These are phyloP conservation scores for Acanthopagrus latus DNA, from an alignment of 2,797 vertebrate genomes.

Conservation along the genomic window DNA sequence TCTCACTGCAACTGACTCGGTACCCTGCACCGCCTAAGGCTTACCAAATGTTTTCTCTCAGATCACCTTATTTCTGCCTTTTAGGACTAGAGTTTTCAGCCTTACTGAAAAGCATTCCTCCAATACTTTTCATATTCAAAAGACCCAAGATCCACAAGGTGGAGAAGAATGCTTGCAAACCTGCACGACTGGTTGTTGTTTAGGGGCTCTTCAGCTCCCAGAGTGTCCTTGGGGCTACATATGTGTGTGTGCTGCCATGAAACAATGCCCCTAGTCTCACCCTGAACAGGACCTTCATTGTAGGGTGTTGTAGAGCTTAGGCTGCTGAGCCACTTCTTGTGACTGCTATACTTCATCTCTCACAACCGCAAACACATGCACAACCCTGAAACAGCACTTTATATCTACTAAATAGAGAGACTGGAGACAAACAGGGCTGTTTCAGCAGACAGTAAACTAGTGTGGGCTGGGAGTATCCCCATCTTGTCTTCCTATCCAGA, in stretches of 20 bases:
- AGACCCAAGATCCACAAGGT: slow-evolving; percentile 29
- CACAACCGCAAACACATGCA: slow-evolving; percentile 64
- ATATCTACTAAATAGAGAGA: slow-evolving; percentile 55
- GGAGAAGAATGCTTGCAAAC: slow-evolving; percentile 68
- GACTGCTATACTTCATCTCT: slow-evolving; percentile 83
- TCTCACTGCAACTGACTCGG: slow-evolving; percentile 25
- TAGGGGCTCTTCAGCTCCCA: slow-evolving; percentile 66
- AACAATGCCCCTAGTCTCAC: slow-evolving; percentile 84
- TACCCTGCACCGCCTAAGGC: neutral
- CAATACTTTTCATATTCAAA: slow-evolving; percentile 14
- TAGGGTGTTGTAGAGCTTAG: slow-evolving; percentile 77
- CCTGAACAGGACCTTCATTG: slow-evolving; percentile 85
- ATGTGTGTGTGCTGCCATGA: slow-evolving; percentile 68
- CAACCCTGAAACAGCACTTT: slow-evolving; percentile 69
- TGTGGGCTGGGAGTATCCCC: slow-evolving; percentile 52
- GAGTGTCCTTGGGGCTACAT: slow-evolving; percentile 72
- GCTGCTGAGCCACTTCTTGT: slow-evolving; percentile 85
- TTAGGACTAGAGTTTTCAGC: slow-evolving; percentile 3
- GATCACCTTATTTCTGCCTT: neutral
- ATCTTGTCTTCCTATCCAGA: slow-evolving; percentile 39
- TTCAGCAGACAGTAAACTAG: slow-evolving; percentile 58
- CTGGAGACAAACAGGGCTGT: slow-evolving; percentile 29
- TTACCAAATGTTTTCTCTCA: neutral
- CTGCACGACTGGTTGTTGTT: slow-evolving; percentile 67
- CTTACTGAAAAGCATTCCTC: slow-evolving; percentile 6